Base-by-base conservation (phyloP, 2,888 invertebrate species). In the Yponomeuta sedellus region DNA sequence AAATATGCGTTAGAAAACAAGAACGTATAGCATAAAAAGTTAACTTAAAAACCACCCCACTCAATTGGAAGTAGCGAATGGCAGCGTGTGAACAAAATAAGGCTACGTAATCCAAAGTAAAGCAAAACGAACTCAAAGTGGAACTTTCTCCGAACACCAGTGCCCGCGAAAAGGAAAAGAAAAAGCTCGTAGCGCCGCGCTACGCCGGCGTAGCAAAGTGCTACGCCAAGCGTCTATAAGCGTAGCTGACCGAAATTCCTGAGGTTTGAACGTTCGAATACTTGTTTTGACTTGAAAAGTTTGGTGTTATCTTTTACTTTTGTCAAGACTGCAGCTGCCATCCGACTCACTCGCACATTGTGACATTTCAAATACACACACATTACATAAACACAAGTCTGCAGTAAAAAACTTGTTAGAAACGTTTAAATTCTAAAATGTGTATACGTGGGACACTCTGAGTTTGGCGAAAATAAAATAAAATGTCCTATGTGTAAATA, bases 111-210 rank as follows among this genome's bases (percentile, higher is more conserved):
- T 52, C 44, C 1, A 52, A 52, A 52, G 44, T 4, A 5, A 59
- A 59, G 59, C 11, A 59, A 59, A 59, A 59, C 25, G 11, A 59
- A 59, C 12, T 11, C 44, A 5, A 52, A 52, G 44, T 16, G 44
- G 44, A 12, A 52, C 44, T 52, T 52, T 52, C 44, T 52, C 44
- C 44, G 16, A 10, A 25, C 20, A n/a, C 44, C 16, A 3, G 44
- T 52, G 16, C 16, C 44, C 25, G 59, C 59, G 40, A 8, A 63
- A 40, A 40, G 40, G 10, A 44, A 63, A 63, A 63, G 40, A 44
- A 39, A 63, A 63, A 63, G 12, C 40, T 44, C 63, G 63, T 63
- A 63, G 63, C 62, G n/a, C 62, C 39, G 6, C 1, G 34, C 34
- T 12, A 22, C 61, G 34, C 25, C 59, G 28, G 6, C 40, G 44